Conservation (phyloP, 2,888 invertebrate genomes). For the Temnothorax ravouxi region DNA sequence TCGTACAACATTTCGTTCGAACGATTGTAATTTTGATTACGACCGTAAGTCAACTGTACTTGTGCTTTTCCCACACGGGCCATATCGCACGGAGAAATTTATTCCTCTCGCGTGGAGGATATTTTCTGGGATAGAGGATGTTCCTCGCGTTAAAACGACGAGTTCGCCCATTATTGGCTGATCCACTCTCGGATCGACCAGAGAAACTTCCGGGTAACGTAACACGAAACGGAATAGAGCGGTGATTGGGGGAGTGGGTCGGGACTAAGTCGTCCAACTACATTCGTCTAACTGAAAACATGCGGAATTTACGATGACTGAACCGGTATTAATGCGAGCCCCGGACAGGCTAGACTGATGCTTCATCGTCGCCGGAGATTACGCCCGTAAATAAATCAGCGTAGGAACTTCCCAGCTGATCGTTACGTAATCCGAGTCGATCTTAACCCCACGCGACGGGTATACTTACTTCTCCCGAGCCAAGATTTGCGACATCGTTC, state of each 20-base stretch:
- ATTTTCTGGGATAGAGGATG: constrained; percentile 36
- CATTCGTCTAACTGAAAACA: constrained; percentile 57
- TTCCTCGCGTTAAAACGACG: constrained; percentile 41
- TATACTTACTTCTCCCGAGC: constrained; percentile 29
- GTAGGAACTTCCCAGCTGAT: constrained; percentile 55
- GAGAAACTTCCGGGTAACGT: constrained; percentile 39
- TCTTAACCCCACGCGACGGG: constrained; percentile 42
- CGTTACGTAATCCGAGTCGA: constrained; percentile 58
- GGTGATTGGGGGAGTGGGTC: constrained; percentile 28
- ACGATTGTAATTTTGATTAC: constrained; percentile 28
- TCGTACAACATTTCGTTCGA: constrained; percentile 22
- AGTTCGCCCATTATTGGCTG: constrained; percentile 48
- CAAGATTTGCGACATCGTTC: constrained; percentile 56
- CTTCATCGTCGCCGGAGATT: constrained; percentile 56
- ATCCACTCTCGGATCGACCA: constrained; percentile 38
- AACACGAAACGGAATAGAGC: constrained; percentile 37
- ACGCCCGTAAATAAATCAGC: constrained; percentile 55
- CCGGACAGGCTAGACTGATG: constrained; percentile 47
- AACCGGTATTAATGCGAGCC: constrained; percentile 54
- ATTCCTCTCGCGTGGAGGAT: constrained; percentile 49
- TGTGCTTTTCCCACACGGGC: constrained; percentile 21
- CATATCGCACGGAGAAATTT: constrained; percentile 32
- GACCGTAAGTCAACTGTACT: constrained; percentile 31
- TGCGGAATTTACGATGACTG: constrained; percentile 52
- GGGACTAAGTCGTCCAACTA: constrained; percentile 40